phyloP scores from a whole-genome alignment of 2,113 vertebrate genomes.

The Pedionomus torquatus region DNA sequence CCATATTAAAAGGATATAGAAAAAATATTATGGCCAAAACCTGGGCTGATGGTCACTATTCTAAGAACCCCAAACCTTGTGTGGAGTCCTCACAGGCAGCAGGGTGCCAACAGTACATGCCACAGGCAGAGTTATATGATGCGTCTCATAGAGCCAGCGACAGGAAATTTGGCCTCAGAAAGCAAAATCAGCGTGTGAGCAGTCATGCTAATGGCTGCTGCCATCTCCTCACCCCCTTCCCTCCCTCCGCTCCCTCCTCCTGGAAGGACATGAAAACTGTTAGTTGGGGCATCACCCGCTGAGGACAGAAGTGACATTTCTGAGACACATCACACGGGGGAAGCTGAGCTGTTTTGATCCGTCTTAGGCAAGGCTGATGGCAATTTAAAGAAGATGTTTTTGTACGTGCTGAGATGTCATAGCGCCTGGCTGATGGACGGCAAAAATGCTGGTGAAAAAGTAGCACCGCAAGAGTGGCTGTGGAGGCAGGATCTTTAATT shows the following conservation, averaged over 20 bases:
- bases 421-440: background rate
- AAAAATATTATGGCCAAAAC: background rate
- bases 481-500: background rate
- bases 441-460: background rate
- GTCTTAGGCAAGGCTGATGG: background rate
- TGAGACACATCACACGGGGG: background rate
- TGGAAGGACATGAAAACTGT: background rate
- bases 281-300: background rate
- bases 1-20: background rate
- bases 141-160: background rate
- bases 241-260: background rate
- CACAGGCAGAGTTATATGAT: background rate
- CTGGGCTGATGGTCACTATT: background rate
- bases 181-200: background rate
- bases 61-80: background rate
- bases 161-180: background rate
- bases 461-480: background rate
- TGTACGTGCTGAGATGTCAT: background rate
- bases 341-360: background rate
- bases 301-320: background rate
- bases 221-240: background rate
- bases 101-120: background rate
- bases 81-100: background rate
- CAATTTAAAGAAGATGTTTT: constrained; percentile 26
- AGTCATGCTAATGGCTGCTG: background rate